Evolutionary conservation across 2,888 invertebrate genomes (phyloP), one percentile per base, ranked within the genome.

Genomic region (Acrocyrtus sp.): DNA sequence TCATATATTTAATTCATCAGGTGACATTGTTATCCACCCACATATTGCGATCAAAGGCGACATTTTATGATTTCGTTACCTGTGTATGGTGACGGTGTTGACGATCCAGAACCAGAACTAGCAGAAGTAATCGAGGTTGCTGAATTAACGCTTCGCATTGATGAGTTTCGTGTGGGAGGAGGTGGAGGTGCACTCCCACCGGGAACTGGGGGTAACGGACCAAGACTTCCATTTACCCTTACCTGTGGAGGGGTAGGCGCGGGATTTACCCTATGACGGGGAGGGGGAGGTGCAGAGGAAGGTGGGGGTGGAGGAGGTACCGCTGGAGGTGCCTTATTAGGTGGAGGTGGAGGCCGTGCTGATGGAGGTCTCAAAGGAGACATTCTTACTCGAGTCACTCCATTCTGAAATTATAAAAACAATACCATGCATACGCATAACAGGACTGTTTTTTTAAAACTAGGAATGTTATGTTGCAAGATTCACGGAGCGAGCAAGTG

Each of bases 111-210:
- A 34, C 76, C 72, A 24, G 73, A 78, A 45, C 68, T 75, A 12
- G 73, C 72, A n/a, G 76, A 75, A 21, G 66, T 74, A 6, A 78
- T 57, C 19, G 80, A 81, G 34, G 78, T 68, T n/a, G 75, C 70
- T 12, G 81, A 82, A n/a, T 79, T 81, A 17, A 85, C 83, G 74
- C 85, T 85, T 70, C 89, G 85, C 86, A 89, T 89, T 1, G 90
- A 90, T 0, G 90, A 89, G 80, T 88, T 87, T 69, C 90, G 86
- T 5, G 87, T 87, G 0, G 90, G 90, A 5, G 90, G 90, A 70
- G 85, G 83, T 0, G 88, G 88, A 17, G 89, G 88, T 43, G 72
- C 50, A n/a, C 69, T 62, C 8, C 67, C 68, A 47, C 56, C 58
- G 15, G 78, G 79, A 39, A 72, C 77, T 26, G 80, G 78, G 62